These are phyloP conservation scores for Chrysina gloriosa DNA, from an alignment of 2,888 invertebrate species.

Conservation along the genomic window DNA sequence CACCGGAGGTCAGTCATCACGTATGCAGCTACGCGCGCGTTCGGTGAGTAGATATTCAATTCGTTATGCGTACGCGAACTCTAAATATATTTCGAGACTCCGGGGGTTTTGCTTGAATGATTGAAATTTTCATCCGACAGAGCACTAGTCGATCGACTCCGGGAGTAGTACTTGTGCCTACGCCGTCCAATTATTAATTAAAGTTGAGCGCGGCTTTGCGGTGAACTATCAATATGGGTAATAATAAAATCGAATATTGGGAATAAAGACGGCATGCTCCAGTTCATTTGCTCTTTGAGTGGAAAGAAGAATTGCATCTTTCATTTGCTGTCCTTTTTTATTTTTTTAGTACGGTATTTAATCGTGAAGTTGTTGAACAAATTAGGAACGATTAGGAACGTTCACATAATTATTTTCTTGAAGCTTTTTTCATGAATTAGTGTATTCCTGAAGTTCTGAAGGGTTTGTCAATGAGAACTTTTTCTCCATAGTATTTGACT, in stretches of 20 bases:
- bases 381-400: too few relatives aligned
- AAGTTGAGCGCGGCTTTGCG: too few relatives aligned
- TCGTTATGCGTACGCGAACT: constrained; percentile 2
- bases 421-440: too few relatives aligned
- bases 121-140: constrained; percentile 29
- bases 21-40: constrained; percentile 6
- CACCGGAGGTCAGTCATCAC: background rate
- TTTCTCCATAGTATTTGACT: too few relatives aligned
- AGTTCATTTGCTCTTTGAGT: background rate
- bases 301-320: too few relatives aligned
- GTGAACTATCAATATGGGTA: too few relatives aligned
- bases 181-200: constrained; percentile 21
- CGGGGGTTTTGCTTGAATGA: constrained; percentile 17
- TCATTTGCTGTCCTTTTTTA: too few relatives aligned
- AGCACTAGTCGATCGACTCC: constrained; percentile 12
- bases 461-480: too few relatives aligned
- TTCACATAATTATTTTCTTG: too few relatives aligned
- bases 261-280: background rate
- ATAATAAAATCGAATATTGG: background rate
- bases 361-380: too few relatives aligned
- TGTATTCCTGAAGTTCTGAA: too few relatives aligned
- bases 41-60: constrained; percentile 18
- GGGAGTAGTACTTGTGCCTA: background rate
- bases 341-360: too few relatives aligned
- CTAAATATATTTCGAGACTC: constrained; percentile 11